Percentiles rank a stretch among this genome's conserved stretches.
These are phyloP conservation scores for Merops nubicus DNA, from an alignment of 2,113 vertebrate genomes.

Conservation along the genomic window DNA sequence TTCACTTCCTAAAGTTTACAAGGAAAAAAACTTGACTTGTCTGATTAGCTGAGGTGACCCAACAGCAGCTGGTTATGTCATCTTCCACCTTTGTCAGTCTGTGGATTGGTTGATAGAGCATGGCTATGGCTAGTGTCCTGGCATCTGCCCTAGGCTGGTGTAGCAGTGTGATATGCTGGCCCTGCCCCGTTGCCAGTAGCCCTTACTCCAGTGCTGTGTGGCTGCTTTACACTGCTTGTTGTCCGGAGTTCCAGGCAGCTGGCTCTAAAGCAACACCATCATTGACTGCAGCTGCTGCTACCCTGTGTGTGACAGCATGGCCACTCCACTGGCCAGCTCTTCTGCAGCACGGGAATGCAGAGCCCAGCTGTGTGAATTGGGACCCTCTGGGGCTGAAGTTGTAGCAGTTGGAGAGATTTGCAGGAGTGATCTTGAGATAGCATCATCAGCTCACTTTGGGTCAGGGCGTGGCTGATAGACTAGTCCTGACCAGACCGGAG, in stretches of 20 bases:
- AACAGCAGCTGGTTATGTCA: neutral
- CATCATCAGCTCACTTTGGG: neutral
- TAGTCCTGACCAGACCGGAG: neutral
- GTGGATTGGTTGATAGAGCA: neutral
- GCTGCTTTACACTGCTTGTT: neutral
- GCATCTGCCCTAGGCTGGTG: neutral
- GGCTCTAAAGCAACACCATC: neutral
- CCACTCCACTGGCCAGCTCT: neutral
- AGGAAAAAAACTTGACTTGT: neutral
- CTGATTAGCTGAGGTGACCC: neutral
- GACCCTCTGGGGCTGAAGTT: neutral
- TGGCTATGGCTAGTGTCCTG: neutral
- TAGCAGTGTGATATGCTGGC: neutral
- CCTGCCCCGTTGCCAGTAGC: neutral
- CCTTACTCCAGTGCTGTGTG: neutral
- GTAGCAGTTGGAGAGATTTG: neutral
- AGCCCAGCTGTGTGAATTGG: neutral
- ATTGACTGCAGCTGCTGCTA: neutral
- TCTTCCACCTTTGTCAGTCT: neutral
- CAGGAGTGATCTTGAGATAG: neutral
- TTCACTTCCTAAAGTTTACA: neutral
- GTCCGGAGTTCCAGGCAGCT: neutral
- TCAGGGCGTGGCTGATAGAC: neutral
- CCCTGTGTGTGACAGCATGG: accelerated
- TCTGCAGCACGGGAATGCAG: neutral